Base-by-base conservation (phyloP, 2,888 invertebrate genomes). In the Globia sparganii region DNA sequence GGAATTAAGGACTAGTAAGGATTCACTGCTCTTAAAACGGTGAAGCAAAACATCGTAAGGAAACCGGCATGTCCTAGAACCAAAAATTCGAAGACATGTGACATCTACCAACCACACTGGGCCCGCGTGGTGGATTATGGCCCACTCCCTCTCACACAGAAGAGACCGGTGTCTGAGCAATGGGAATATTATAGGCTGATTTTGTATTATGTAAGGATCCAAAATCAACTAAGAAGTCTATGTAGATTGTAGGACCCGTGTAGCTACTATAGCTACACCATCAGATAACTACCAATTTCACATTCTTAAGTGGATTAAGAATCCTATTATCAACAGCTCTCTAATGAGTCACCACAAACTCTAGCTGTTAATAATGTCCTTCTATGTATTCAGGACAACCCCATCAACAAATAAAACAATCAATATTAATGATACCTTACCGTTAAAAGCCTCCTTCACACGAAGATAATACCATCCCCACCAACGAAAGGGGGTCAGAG, bases 371-470 rank as follows among this genome's bases (percentile, higher is more conserved):
- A 73, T 83, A 76, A 58, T 74, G 34, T 86, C 76, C 85, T 77
- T 68, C 13, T 81, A 56, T 74, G 75, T 69, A 84, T 84, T 75
- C 37, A 70, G 76, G 66, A 67, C 78, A 78, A 64, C 67, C 43
- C 58, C 76, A 77, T 84, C 62, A 81, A 68, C 66, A 72, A 61
- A 75, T 65, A 78, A 72, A 61, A 75, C 67, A 78, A 84, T 82
- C 77, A 84, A 78, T 80, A 80, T 62, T 40, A 72, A 75, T 75
- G 67, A 62, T 75, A 86, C 86, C 81, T 59, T 75, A 86, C 86
- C 81, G 84, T 86, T 86, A 86, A 77, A 77, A 86, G 58, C 77
- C 77, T 76, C 61, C 59, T 78, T 86, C 71, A 72, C 78, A 59
- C 64, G 62, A 37, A 74, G 34, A 72, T 71, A 78, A n/a, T n/a